These are phyloP conservation scores for Eueremaeus valkanovi DNA, from an alignment of 2,888 invertebrate genomes.

Conservation along the genomic window DNA sequence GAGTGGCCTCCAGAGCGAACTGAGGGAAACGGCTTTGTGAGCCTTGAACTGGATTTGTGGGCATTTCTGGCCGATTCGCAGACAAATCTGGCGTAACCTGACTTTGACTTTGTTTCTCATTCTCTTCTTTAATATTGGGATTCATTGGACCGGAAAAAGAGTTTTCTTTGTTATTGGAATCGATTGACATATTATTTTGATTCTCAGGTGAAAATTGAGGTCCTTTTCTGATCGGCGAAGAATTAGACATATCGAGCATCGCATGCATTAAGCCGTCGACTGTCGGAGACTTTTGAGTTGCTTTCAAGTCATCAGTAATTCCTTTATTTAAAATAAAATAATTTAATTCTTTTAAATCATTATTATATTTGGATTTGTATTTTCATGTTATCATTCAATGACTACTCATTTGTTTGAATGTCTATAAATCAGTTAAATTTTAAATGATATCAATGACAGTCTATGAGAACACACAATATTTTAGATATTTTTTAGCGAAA, in stretches of 20 bases:
- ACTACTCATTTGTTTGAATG: no score
- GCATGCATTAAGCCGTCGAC: not conserved
- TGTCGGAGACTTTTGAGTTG: not conserved
- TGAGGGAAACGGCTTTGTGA: no score
- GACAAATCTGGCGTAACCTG: not conserved
- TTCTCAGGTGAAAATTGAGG: slow-evolving; percentile 32
- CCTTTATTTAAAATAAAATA: slow-evolving; percentile 7
- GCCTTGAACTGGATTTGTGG: not conserved
- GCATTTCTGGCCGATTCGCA: no score
- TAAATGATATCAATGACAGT: no score
- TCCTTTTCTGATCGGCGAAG: slow-evolving; percentile 28
- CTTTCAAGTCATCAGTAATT: not conserved
- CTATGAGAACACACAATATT: no score
- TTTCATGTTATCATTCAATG: no score
- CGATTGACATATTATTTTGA: not conserved
- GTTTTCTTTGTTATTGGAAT: not conserved
- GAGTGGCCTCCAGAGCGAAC: not conserved
- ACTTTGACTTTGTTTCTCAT: not conserved
- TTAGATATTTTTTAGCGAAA: no score
- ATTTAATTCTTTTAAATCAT: not conserved
- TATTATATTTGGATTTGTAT: not conserved
- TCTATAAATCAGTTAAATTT: no score
- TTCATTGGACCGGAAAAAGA: not conserved
- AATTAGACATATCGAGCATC: not conserved
- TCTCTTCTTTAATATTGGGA: not conserved